phyloP scores from a whole-genome alignment of 2,113 vertebrate species.

The Pterocles orientalis region DNA sequence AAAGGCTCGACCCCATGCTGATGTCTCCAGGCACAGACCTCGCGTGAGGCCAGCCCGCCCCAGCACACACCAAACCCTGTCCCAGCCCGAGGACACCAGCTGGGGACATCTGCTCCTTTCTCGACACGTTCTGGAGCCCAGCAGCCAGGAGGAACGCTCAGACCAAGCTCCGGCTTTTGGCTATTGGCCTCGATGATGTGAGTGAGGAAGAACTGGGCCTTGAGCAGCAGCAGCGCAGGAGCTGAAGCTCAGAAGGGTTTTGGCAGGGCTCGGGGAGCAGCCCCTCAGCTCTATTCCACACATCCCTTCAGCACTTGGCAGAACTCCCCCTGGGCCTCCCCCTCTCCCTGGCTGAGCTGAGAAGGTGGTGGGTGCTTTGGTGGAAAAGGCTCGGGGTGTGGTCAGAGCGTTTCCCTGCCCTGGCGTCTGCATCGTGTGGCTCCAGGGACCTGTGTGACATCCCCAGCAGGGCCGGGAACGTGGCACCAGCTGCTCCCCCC shows the following conservation, averaged over 20 bases:
- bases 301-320: not conserved
- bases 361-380: not conserved
- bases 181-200: accelerated
- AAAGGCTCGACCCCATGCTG: not conserved
- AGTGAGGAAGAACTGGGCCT: not conserved
- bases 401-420: not conserved
- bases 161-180: not conserved
- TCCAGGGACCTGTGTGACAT: accelerated
- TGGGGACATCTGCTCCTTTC: not conserved
- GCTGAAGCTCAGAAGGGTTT: not conserved
- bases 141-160: not conserved
- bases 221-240: not conserved
- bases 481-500: accelerated
- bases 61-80: accelerated
- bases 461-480: accelerated
- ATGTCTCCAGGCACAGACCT: accelerated
- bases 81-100: not conserved
- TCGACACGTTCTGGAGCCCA: not conserved
- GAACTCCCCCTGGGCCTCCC: not conserved
- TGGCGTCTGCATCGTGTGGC: accelerated
- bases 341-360: accelerated
- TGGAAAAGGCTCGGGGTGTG: not conserved
- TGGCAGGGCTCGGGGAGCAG: accelerated
- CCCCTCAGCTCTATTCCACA: not conserved
- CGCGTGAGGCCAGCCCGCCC: accelerated